Percentiles rank a stretch among this genome's conserved stretches.
These are phyloP conservation scores for Drosophila atroscutellata DNA, from an alignment of 2,888 invertebrate species.

Conservation along the genomic window DNA sequence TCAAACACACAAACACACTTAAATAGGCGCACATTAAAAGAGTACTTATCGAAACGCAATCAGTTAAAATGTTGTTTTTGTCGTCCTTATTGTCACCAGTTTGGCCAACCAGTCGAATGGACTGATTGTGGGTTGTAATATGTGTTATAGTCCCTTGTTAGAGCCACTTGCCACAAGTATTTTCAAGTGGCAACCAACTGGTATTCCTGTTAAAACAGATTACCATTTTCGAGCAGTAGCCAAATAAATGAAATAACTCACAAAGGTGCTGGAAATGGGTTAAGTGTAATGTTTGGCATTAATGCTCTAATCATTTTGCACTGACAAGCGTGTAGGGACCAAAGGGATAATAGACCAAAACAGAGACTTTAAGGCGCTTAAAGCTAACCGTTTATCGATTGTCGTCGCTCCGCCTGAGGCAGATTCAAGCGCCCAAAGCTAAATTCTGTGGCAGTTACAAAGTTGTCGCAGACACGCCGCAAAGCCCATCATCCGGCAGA, in stretches of 20 bases:
- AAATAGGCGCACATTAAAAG: slow-evolving; percentile 52
- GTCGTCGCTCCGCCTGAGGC: neutral
- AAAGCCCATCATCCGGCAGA: slow-evolving; percentile 35
- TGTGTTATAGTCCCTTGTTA: slow-evolving; percentile 21
- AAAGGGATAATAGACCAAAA: slow-evolving; percentile 18
- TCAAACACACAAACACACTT: slow-evolving; percentile 4
- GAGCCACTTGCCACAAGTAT: slow-evolving; percentile 13
- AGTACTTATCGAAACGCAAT: slow-evolving; percentile 75
- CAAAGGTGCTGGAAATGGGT: slow-evolving; percentile 42
- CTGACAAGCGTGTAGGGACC: slow-evolving; percentile 25
- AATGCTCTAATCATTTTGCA: slow-evolving; percentile 3
- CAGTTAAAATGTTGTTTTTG: slow-evolving; percentile 70
- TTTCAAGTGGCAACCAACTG: slow-evolving; percentile 38
- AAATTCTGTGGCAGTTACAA: slow-evolving; percentile 25
- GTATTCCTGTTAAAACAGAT: slow-evolving; percentile 33
- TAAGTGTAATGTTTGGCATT: slow-evolving; percentile 3
- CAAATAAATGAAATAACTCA: slow-evolving; percentile 57
- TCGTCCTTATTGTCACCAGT: slow-evolving; percentile 30
- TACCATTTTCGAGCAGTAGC: slow-evolving; percentile 39
- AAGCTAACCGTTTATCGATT: slow-evolving; percentile 43
- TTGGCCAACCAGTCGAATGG: slow-evolving; percentile 4
- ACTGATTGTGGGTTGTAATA: slow-evolving; percentile 1
- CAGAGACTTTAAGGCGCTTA: slow-evolving; percentile 35
- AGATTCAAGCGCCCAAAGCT: neutral
- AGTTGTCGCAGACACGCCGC: slow-evolving; percentile 47